These are phyloP conservation scores for Bombus pyrosoma DNA, from an alignment of 1,140 invertebrate genomes.

Conservation along the genomic window DNA sequence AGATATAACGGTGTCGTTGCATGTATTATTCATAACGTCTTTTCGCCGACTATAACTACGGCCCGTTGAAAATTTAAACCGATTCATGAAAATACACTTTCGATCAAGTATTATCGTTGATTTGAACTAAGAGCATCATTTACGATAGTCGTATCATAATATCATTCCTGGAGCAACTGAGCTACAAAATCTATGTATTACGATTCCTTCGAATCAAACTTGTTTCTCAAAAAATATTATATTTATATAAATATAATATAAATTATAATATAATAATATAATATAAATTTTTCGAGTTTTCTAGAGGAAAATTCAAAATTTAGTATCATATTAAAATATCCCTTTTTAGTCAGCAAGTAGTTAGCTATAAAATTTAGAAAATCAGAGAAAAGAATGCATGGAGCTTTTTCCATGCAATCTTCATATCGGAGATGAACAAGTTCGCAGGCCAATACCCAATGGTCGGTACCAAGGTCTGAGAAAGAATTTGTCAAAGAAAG, in stretches of 20 bases:
- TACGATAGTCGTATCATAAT: not conserved
- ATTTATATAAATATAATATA: too few relatives aligned
- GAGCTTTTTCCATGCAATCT: not conserved
- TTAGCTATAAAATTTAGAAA: too few relatives aligned
- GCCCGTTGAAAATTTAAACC: slow-evolving; percentile 26
- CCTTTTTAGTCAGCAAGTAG: too few relatives aligned
- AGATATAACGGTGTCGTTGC: slow-evolving; percentile 42
- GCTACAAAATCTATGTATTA: not conserved
- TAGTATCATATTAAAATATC: too few relatives aligned
- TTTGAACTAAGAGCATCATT: not conserved
- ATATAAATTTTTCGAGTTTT: too few relatives aligned
- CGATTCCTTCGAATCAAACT: not conserved
- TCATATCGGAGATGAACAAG: not conserved
- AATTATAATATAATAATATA: too few relatives aligned
- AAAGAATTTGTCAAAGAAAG: slow-evolving; percentile 21
- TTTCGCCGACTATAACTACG: not conserved
- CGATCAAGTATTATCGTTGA: not conserved
- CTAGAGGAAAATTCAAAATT: too few relatives aligned
- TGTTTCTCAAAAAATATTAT: too few relatives aligned
- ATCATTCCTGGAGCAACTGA: not conserved
- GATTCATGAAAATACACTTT: slow-evolving; percentile 36
- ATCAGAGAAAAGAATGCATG: not conserved
- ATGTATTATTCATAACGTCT: slow-evolving; percentile 39
- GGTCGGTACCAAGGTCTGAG: too few relatives aligned
- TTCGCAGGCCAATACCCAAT: not conserved